These are phyloP conservation scores for Cheilosia soror DNA, from an alignment of 2,888 invertebrate genomes.

Conservation along the genomic window DNA sequence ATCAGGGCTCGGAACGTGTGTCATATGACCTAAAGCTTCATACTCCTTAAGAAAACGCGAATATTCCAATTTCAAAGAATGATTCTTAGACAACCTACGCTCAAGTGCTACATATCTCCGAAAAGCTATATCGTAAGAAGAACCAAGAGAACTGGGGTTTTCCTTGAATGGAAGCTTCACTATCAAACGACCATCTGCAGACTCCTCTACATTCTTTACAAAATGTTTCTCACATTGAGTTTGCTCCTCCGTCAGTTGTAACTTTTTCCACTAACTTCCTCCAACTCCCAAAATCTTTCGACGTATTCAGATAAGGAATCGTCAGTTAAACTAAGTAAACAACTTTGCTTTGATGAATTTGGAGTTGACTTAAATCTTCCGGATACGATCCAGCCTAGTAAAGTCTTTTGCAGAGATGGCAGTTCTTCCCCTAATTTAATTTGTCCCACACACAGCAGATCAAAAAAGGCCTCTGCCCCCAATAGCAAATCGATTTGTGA, in stretches of 20 bases:
- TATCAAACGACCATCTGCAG: slow-evolving; percentile 9
- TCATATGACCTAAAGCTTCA: not conserved
- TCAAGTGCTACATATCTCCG: not conserved
- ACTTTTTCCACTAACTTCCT: slow-evolving; percentile 17
- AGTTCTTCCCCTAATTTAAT: not conserved
- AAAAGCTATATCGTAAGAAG: not conserved
- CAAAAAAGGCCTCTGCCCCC: slow-evolving; percentile 19
- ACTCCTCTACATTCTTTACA: not conserved
- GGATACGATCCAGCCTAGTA: slow-evolving; percentile 49
- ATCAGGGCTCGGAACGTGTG: not conserved
- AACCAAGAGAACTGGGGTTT: slow-evolving; percentile 4
- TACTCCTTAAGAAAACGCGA: not conserved
- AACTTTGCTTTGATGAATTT: not conserved
- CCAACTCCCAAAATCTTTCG: slow-evolving; percentile 14
- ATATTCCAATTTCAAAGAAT: not conserved
- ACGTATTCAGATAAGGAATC: slow-evolving; percentile 9
- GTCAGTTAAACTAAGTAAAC: not conserved
- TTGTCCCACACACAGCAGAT: slow-evolving; percentile 5
- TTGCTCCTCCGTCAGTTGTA: slow-evolving; percentile 36
- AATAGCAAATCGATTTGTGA: slow-evolving; percentile 40
- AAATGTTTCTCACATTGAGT: slow-evolving; percentile 22
- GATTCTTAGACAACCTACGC: not conserved
- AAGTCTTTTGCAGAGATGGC: not conserved
- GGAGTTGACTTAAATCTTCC: not conserved
- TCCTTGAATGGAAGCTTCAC: not conserved